Percentiles rank a stretch among this genome's conserved stretches.
Evolutionary conservation across 2,888 invertebrate species (phyloP).

Genomic region (Xylocampa areola): DNA sequence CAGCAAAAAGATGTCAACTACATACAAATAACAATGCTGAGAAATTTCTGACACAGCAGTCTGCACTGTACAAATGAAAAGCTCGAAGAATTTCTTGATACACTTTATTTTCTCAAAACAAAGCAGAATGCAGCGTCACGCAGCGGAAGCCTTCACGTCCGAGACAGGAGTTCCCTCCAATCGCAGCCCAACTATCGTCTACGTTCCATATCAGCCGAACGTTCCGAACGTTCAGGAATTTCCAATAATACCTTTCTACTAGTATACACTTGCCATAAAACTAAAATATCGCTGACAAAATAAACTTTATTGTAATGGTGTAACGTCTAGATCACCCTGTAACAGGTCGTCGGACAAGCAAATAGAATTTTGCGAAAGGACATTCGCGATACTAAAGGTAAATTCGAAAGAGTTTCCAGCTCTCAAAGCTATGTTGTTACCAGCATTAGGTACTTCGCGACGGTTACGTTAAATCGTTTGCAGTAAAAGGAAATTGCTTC

Average conservation of each 20-base stretch:
- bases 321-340: slow-evolving; percentile 60
- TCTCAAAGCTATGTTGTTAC: slow-evolving; percentile 72
- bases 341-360: slow-evolving; percentile 42
- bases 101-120: slow-evolving; percentile 57
- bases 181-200: slow-evolving; percentile 81
- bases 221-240: slow-evolving; percentile 84
- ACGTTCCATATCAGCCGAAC: slow-evolving; percentile 80
- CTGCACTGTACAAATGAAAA: slow-evolving; percentile 30
- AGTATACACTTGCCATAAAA: slow-evolving; percentile 40
- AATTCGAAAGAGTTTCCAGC: slow-evolving; percentile 83
- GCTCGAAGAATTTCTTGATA: slow-evolving; percentile 34
- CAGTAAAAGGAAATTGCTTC: slow-evolving; percentile 76
- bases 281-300: slow-evolving; percentile 12
- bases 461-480: slow-evolving; percentile 69
- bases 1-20: slow-evolving; percentile 8
- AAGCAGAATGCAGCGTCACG: slow-evolving; percentile 67
- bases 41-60: slow-evolving; percentile 24
- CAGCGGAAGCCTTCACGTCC: slow-evolving; percentile 75
- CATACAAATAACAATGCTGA: slow-evolving; percentile 16
- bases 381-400: slow-evolving; percentile 81
- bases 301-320: slow-evolving; percentile 31
- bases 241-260: slow-evolving; percentile 81
- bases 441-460: slow-evolving; percentile 62
- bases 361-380: slow-evolving; percentile 63
- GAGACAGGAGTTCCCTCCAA: slow-evolving; percentile 75